These are phyloP conservation scores for Moxostoma hubbsi DNA, from an alignment of 2,797 vertebrate genomes.

Conservation along the genomic window DNA sequence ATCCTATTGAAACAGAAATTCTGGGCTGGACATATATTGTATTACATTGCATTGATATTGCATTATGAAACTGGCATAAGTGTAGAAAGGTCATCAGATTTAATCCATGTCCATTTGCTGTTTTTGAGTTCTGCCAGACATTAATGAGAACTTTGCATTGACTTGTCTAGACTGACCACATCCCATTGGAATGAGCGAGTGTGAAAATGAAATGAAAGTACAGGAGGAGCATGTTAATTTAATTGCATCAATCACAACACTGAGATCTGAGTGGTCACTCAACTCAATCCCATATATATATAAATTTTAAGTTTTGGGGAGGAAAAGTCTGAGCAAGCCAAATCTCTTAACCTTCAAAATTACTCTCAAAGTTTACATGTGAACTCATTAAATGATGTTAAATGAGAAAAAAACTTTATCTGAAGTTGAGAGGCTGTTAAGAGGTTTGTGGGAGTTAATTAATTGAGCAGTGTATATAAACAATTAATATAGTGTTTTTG, in stretches of 20 bases:
- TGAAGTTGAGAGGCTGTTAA: not conserved
- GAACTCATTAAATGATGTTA: not conserved
- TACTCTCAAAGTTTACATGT: not conserved
- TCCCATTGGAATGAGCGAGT: not conserved
- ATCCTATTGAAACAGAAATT: not conserved
- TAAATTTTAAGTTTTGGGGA: not conserved
- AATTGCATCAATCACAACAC: slow-evolving; percentile 1
- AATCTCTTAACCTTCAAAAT: not conserved
- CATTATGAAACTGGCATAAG: not conserved
- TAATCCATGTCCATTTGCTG: slow-evolving; percentile 9
- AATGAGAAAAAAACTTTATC: not conserved
- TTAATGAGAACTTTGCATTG: slow-evolving; percentile 10
- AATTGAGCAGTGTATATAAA: not conserved
- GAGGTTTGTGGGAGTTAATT: not conserved
- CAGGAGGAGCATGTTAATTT: not conserved
- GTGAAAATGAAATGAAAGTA: not conserved
- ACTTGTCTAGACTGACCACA: not conserved
- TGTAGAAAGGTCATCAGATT: slow-evolving; percentile 5
- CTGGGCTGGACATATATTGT: not conserved
- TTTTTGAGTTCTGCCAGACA: not conserved
- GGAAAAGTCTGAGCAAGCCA: not conserved
- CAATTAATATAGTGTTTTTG: not conserved
- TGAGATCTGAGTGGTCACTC: not conserved
- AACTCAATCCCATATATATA: not conserved
- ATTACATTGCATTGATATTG: not conserved